Percentiles rank a stretch among this genome's conserved stretches.
Evolutionary conservation across 2,113 vertebrate species (phyloP).

Genomic region (Phaethornis superciliosus): DNA sequence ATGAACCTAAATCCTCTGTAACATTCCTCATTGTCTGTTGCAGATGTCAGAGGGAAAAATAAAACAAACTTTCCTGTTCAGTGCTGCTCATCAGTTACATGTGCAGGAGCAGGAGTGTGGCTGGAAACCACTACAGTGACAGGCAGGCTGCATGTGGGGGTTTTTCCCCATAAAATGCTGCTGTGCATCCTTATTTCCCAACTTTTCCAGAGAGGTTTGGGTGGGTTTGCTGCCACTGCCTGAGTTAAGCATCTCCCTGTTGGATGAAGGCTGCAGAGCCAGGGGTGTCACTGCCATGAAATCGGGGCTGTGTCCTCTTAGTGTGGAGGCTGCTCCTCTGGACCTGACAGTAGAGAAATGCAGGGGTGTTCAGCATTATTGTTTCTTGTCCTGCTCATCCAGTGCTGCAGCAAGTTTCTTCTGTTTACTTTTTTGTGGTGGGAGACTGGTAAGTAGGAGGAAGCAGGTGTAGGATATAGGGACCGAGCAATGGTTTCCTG

Average conservation of each 20-base stretch:
- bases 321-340: neutral
- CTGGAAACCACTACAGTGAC: neutral
- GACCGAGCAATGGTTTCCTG: neutral
- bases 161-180: neutral
- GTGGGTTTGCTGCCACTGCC: neutral
- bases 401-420: neutral
- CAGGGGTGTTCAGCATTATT: accelerated
- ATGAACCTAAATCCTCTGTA: neutral
- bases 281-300: neutral
- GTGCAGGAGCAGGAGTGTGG: accelerated
- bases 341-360: neutral
- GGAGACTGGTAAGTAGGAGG: neutral
- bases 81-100: neutral
- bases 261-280: neutral
- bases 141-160: neutral
- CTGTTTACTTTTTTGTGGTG: neutral
- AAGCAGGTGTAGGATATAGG: neutral
- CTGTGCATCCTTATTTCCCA: neutral
- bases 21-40: neutral
- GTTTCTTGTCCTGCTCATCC: neutral
- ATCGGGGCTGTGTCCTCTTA: neutral
- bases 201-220: neutral
- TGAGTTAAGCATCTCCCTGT: accelerated
- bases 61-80: neutral
- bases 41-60: neutral